phyloP scores from a whole-genome alignment of 2,888 invertebrate genomes.

The Mechanitis messenoides region DNA sequence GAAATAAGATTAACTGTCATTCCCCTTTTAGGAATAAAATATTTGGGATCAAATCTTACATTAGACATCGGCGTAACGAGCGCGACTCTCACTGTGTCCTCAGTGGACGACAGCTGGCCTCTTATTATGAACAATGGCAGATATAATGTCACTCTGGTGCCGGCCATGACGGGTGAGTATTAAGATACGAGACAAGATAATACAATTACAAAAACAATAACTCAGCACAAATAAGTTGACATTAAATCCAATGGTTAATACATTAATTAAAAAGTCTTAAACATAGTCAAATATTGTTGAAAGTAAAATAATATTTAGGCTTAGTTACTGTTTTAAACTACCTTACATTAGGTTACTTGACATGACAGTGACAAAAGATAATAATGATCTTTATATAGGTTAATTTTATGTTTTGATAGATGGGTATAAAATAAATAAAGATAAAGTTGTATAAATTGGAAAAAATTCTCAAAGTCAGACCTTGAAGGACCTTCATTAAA shows the following conservation, averaged over 20 bases:
- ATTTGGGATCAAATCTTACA: constrained; percentile 58
- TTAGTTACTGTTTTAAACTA: too few species aligned
- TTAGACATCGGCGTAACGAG: constrained; percentile 47
- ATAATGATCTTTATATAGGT: neutral
- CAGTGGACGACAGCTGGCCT: constrained; percentile 52
- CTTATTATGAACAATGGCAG: constrained; percentile 54
- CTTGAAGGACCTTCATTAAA: neutral
- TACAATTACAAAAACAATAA: too few species aligned
- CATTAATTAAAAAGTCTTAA: neutral
- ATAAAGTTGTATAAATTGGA: neutral
- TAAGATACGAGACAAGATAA: too few species aligned
- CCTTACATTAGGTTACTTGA: too few species aligned
- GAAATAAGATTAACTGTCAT: neutral
- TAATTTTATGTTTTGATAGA: neutral
- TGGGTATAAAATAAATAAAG: neutral
- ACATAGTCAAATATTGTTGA: neutral
- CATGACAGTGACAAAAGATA: neutral
- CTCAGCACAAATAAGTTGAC: too few species aligned
- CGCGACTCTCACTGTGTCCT: constrained; percentile 48
- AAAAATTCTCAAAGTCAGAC: too few species aligned
- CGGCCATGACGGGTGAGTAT: constrained; percentile 55
- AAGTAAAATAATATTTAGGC: too few species aligned
- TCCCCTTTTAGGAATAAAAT: constrained; percentile 56
- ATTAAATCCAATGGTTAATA: too few species aligned
- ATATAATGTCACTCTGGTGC: constrained; percentile 57